These are phyloP conservation scores for Drosophila sturtevanti DNA, from an alignment of 1,140 invertebrate species.

Conservation along the genomic window DNA sequence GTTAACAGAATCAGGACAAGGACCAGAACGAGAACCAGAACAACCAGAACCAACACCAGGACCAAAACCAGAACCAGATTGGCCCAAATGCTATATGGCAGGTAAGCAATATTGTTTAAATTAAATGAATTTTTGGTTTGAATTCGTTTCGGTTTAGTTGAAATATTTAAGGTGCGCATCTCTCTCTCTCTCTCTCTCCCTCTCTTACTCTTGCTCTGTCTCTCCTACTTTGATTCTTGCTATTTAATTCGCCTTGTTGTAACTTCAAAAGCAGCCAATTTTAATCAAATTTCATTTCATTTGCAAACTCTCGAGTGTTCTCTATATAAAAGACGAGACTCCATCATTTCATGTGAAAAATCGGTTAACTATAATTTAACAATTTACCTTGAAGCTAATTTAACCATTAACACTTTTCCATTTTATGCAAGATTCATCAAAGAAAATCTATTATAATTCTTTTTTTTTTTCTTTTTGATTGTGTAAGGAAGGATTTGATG, in stretches of 20 bases:
- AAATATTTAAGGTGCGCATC: neutral
- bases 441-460: no score
- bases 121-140: neutral
- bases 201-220: no score
- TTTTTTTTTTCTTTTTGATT: neutral
- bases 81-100: neutral
- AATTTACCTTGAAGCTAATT: neutral
- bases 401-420: neutral
- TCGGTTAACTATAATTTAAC: neutral
- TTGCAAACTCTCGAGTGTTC: conserved; percentile 28
- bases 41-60: neutral
- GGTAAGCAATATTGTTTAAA: no score
- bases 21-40: no score
- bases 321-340: conserved; percentile 13
- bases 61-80: no score
- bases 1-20: neutral
- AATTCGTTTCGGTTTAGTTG: neutral
- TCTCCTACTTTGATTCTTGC: conserved; percentile 11
- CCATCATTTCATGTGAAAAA: neutral
- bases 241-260: conserved; percentile 46
- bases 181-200: conserved; percentile 1
- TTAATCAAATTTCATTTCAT: conserved; percentile 69
- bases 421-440: neutral
- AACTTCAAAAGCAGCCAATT: conserved; percentile 71
- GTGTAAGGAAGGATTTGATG: no score